phyloP scores from a whole-genome alignment of 2,888 invertebrate species.

The Dicycla oo region DNA sequence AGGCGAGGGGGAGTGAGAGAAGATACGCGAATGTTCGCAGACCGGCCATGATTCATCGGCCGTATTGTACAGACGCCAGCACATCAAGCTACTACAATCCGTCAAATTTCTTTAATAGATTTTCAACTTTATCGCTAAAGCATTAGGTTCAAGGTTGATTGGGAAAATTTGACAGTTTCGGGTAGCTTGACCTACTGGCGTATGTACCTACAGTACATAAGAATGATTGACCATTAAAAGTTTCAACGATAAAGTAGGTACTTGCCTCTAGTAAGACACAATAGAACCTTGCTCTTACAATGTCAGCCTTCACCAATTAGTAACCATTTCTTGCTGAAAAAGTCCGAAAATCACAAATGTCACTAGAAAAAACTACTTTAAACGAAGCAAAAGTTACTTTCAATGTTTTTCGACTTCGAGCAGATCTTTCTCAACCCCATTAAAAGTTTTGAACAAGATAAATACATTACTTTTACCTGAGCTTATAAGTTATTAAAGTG shows the following conservation, averaged over 20 bases:
- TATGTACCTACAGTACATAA: not conserved
- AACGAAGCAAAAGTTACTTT: slow-evolving; percentile 10
- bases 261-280: not conserved
- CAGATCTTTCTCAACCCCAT: slow-evolving; percentile 50
- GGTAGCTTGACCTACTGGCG: no score
- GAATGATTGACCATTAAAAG: slow-evolving; percentile 29
- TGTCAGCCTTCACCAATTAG: slow-evolving; percentile 18
- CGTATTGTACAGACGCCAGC: no score
- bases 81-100: no score
- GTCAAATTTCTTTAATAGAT: no score
- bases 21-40: no score
- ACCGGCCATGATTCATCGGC: no score
- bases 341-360: no score
- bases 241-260: slow-evolving; percentile 16
- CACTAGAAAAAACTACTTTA: slow-evolving; percentile 17
- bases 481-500: slow-evolving; percentile 38
- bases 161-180: no score
- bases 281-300: no score
- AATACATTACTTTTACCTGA: slow-evolving; percentile 54
- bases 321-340: not conserved
- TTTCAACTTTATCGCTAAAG: no score
- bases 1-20: no score
- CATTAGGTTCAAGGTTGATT: no score
- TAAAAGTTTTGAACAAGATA: slow-evolving; percentile 67
- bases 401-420: slow-evolving; percentile 34